Evolutionary conservation across 2,797 vertebrate genomes (phyloP).

Genomic region (Gadopsis marmoratus): DNA sequence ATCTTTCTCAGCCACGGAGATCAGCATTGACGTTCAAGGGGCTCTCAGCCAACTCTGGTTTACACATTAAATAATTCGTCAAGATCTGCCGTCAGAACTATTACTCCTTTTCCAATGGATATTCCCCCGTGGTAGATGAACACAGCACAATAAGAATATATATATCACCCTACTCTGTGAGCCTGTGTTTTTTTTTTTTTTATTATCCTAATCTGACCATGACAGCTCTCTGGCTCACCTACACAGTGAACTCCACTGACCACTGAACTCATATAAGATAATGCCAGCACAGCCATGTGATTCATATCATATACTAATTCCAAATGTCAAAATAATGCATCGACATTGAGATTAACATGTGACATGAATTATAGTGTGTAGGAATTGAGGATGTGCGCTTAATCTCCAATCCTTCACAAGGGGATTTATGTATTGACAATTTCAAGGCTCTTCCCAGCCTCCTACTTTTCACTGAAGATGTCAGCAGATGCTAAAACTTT

Average conservation of each 20-base stretch:
- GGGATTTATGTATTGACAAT: conserved; percentile 4
- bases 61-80: neutral
- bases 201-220: conserved; percentile 24
- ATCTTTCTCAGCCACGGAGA: neutral
- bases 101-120: neutral
- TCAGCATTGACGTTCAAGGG: neutral
- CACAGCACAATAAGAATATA: neutral
- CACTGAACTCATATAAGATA: conserved; percentile 32
- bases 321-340: conserved; percentile 47
- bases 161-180: neutral
- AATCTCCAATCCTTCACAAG: conserved; percentile 29
- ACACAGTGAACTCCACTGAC: conserved; percentile 3
- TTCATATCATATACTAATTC: conserved; percentile 26
- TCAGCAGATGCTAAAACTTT: conserved; percentile 1
- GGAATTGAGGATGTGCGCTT: conserved; percentile 8
- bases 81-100: neutral
- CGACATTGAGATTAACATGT: conserved; percentile 37
- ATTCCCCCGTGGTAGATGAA: neutral
- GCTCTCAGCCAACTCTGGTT: neutral
- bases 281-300: no score
- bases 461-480: conserved; percentile 17
- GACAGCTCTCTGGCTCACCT: conserved; percentile 39
- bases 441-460: conserved; percentile 20
- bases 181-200: conserved; percentile 12
- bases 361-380: conserved; percentile 39